Percentiles rank a stretch among this genome's conserved stretches.
Conservation (phyloP, 2,888 invertebrate genomes). For the Cerceris rybyensis region DNA sequence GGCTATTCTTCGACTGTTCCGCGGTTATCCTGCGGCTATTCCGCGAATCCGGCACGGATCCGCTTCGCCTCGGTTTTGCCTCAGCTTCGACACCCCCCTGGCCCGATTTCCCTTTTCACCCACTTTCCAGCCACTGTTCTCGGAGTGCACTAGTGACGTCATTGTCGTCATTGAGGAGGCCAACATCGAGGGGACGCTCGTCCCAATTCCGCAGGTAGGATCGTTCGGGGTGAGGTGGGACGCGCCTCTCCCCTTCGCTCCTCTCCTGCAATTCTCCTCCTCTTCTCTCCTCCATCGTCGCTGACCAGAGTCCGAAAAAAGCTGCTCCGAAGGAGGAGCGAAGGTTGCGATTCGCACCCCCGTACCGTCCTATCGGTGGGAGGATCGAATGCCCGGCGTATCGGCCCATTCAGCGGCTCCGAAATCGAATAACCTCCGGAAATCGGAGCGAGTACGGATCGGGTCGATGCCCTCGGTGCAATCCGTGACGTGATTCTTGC, state of each 20-base stretch:
- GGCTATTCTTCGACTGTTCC: too few relatives aligned
- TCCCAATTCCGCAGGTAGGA: constrained; percentile 74
- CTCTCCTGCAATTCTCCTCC: too few relatives aligned
- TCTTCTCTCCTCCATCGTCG: too few relatives aligned
- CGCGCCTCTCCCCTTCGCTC: constrained; percentile 44
- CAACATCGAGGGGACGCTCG: constrained; percentile 72
- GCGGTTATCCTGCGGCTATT: too few relatives aligned
- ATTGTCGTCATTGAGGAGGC: constrained; percentile 79
- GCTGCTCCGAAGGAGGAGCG: too few relatives aligned
- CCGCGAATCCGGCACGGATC: not conserved
- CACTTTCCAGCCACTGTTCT: too few relatives aligned
- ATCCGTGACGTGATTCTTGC: constrained; percentile 74
- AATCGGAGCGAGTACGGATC: constrained; percentile 33
- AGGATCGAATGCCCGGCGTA: constrained; percentile 66
- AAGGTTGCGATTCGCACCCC: not conserved
- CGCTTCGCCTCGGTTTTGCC: constrained; percentile 11
- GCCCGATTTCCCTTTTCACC: constrained; percentile 73
- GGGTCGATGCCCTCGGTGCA: constrained; percentile 69
- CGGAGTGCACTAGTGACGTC: constrained; percentile 72
- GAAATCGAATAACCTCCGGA: too few relatives aligned
- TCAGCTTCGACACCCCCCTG: constrained; percentile 61
- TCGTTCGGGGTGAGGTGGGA: constrained; percentile 62
- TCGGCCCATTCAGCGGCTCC: constrained; percentile 71
- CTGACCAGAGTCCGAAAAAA: too few relatives aligned
- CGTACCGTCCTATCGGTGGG: constrained; percentile 61